Conservation (phyloP, 2,888 invertebrate species). For the Polyploca ridens region DNA sequence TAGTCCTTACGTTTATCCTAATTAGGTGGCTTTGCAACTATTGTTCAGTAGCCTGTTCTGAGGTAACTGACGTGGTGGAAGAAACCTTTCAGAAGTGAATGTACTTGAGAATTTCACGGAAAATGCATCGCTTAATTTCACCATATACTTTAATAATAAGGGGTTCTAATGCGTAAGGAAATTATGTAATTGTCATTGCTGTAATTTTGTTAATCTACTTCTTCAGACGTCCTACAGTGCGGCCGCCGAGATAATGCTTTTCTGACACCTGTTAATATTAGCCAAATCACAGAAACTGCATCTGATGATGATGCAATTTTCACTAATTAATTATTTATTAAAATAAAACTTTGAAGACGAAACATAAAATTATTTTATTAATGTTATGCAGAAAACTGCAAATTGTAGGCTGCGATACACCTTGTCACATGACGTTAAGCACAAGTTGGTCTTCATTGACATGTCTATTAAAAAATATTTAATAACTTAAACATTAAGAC, state of each 20-base stretch:
- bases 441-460: neutral
- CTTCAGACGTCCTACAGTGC: too few relatives aligned
- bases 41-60: too few relatives aligned
- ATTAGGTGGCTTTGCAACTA: neutral
- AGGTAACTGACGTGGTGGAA: neutral
- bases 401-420: neutral
- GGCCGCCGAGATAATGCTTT: too few relatives aligned
- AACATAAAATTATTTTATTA: neutral
- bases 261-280: too few relatives aligned
- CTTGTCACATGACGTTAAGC: neutral
- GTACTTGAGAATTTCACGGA: neutral
- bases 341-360: too few relatives aligned
- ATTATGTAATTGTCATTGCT: too few relatives aligned
- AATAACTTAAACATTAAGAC: neutral
- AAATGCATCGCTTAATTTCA: neutral
- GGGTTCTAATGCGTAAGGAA: too few relatives aligned
- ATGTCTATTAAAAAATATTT: neutral
- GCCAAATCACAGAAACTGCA: too few relatives aligned
- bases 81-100: neutral
- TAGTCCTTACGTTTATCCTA: neutral
- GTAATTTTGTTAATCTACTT: too few relatives aligned
- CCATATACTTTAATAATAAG: neutral
- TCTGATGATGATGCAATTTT: too few relatives aligned
- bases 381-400: neutral
- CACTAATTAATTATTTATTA: too few relatives aligned